Evolutionary conservation across 2,797 vertebrate species (phyloP), one percentile per base, ranked within the genome.

Genomic region (Eremophila alpestris): DNA sequence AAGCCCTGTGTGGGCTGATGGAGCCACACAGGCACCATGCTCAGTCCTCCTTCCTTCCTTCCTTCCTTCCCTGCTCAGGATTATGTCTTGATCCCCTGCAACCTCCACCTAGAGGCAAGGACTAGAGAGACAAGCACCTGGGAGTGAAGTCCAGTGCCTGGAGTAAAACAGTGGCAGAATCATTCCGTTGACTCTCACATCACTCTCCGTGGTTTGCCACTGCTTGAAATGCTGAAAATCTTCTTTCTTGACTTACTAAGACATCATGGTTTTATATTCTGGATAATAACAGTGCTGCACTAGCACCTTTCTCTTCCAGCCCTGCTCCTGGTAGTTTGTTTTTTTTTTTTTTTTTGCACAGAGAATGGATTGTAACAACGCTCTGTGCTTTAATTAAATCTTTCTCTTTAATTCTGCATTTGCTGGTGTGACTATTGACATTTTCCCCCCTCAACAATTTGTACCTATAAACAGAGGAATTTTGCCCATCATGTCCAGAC

Each of bases 71-170:
- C 27, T 8, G 2, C 48, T 11, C 36, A 96, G 96, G 95, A 91
- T 40, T 96, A 96, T 0, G 74, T 95, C 90, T 40, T 94, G 83
- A 36, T 96, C 15, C 65, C 92, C 62, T 96, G 95, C 70, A 89
- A 96, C 90, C 86, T 96, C 9, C 6, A 79, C 85, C 70, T 91
- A 1, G 59, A 46, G 52, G 52, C 6, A 0, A 38, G 1, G 49
- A 19, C 3, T 0, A 19, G 13, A 20, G 16, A 41, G 67, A 10
- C 11, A 9, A 65, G 4, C 16, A 26, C 27, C 9, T 0, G 1
- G 56, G 15, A 15, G 48, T 95, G 91, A 94, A 56, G 9, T 5
- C 40, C 8, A 14, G 13, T 1, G 13, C 15, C 52, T 1, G 7
- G 48, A 32, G 43, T 2, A 27, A 51, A 55, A 13, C 40, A 11